Evolutionary conservation across 2,113 vertebrate genomes (phyloP).

Genomic region (Piaya cayana): DNA sequence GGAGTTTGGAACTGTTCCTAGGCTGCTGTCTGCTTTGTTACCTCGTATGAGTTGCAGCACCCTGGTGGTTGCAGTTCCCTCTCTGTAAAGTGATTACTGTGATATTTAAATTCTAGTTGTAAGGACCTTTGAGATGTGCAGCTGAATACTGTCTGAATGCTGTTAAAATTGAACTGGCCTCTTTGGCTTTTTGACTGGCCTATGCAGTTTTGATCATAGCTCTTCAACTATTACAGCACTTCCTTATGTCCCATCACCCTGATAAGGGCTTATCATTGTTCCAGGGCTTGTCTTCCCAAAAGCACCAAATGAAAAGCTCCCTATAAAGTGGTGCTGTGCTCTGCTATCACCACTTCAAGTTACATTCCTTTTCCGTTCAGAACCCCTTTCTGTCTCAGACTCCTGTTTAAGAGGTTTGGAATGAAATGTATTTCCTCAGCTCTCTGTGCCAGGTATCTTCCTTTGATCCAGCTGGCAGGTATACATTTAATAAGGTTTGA

Average conservation of each 20-base stretch:
- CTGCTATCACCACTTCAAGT: background rate
- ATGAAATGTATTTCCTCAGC: background rate
- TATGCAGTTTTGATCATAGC: background rate
- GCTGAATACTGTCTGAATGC: background rate
- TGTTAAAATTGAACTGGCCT: background rate
- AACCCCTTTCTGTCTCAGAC: background rate
- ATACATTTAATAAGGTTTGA: background rate
- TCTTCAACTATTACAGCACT: background rate
- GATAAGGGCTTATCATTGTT: background rate
- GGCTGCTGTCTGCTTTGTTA: conserved; percentile 35
- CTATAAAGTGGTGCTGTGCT: background rate
- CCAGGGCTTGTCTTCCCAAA: background rate
- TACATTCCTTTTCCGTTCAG: background rate
- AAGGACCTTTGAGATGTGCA: background rate
- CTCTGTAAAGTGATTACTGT: background rate
- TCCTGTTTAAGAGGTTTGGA: background rate
- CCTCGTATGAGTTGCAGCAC: background rate
- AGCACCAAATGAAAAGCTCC: background rate
- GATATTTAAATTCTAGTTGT: conserved; percentile 31
- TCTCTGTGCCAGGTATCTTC: background rate
- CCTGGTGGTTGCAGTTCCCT: background rate
- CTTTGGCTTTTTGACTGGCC: background rate
- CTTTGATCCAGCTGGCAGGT: conserved; percentile 16
- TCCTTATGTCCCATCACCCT: background rate
- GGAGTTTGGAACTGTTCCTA: background rate